Percentiles rank a stretch among this genome's conserved stretches.
These are phyloP conservation scores for Corythaixoides concolor DNA, from an alignment of 2,113 vertebrate genomes.

Conservation along the genomic window DNA sequence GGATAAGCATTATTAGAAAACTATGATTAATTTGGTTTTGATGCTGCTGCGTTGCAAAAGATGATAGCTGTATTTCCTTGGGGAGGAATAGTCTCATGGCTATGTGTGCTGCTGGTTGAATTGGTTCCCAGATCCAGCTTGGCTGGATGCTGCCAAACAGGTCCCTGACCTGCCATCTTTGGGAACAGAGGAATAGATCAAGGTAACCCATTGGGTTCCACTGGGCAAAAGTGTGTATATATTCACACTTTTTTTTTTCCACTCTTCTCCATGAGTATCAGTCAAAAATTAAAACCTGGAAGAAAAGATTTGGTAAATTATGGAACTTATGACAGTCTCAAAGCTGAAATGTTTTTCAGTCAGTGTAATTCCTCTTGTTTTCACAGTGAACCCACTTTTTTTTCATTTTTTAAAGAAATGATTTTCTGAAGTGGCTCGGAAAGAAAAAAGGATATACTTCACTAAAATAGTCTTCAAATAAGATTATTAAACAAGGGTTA, in stretches of 20 bases:
- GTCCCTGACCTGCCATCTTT: not conserved
- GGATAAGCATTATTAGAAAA: not conserved
- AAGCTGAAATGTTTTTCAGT: not conserved
- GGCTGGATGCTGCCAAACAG: not conserved
- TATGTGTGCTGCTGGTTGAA: not conserved
- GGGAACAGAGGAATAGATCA: not conserved
- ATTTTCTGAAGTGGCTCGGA: not conserved
- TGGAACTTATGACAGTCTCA: not conserved
- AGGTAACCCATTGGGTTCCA: not conserved
- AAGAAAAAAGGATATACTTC: not conserved
- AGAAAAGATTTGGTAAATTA: not conserved
- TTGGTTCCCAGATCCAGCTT: not conserved
- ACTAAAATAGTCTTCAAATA: not conserved
- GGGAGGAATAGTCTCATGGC: not conserved
- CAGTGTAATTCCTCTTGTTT: not conserved
- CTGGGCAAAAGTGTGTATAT: not conserved
- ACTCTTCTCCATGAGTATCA: not conserved
- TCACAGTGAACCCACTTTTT: rapidly evolving
- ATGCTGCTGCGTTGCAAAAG: not conserved
- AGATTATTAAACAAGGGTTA: not conserved
- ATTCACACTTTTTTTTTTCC: not conserved
- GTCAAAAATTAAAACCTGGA: not conserved
- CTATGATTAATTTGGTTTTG: not conserved
- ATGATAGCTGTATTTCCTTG: not conserved
- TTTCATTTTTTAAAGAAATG: not conserved